These are phyloP conservation scores for Hesperophylax magnus DNA, from an alignment of 1,140 invertebrate species.

Conservation along the genomic window DNA sequence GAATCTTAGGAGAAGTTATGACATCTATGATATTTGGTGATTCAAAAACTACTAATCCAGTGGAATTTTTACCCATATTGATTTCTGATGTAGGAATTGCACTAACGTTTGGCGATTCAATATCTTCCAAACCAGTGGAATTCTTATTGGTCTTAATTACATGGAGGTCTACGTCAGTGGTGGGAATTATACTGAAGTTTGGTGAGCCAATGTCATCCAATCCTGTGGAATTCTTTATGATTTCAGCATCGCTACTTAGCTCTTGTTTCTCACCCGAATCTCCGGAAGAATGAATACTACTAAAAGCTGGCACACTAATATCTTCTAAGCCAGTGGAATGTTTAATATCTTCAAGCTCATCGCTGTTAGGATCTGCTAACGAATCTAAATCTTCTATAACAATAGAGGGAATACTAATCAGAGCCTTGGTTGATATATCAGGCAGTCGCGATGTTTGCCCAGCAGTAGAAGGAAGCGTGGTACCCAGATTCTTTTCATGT, in stretches of 20 bases:
- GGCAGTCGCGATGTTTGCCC: background rate
- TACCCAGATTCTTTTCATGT: background rate
- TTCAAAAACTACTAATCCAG: background rate
- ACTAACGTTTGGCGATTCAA: background rate
- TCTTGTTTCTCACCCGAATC: background rate
- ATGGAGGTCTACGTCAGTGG: background rate
- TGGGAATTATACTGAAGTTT: slow-evolving; percentile 16
- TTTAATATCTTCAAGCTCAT: slow-evolving; percentile 17
- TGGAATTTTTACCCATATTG: background rate
- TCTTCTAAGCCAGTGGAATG: slow-evolving; percentile 9
- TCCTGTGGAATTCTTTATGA: slow-evolving; percentile 7
- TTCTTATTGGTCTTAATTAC: background rate
- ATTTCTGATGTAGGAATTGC: background rate
- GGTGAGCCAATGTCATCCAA: background rate
- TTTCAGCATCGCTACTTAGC: background rate
- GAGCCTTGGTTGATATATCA: background rate
- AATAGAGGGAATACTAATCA: background rate
- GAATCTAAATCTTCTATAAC: background rate
- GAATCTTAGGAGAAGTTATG: background rate
- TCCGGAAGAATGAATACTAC: background rate
- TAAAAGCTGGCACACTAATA: background rate
- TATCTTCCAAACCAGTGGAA: slow-evolving; percentile 19
- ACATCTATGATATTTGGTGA: slow-evolving; percentile 5
- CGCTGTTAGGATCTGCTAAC: background rate
- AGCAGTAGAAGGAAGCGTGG: background rate